Evolutionary conservation across 2,888 invertebrate genomes (phyloP), one percentile per base, ranked within the genome.

Genomic region (Latrodectus hesperus): DNA sequence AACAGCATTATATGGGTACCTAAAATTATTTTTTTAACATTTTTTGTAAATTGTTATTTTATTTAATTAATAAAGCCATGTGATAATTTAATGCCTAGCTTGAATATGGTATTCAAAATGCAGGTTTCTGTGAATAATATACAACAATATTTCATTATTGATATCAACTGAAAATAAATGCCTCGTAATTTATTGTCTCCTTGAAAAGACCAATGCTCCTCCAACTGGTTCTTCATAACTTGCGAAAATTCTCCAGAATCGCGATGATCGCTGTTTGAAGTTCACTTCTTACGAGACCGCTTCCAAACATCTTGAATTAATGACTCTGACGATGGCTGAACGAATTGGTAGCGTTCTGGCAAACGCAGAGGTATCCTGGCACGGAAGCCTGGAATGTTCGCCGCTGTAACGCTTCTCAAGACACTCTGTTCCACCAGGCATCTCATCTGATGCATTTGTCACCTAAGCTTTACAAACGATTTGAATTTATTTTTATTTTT

Each of bases 291-390:
- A 73, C 74, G 75, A 68, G 22, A 22, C 38, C 22, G 60, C 60
- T 16, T 60, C 60, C 60, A 12, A 60, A 60, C 10, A 60, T 12
- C 60, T 9, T 68, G 77, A 38, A 86, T 86, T 81, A 86, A 86
- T 86, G 86, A 86, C 71, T 76, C 65, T 64, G 86, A 86, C 86
- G 86, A 86, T 81, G 51, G 81, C 77, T 81, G 72, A 77, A 73
- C 86, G 86, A 86, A 86, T 86, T 86, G 81, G 86, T 81, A 81
- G 86, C 55, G 76, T 81, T 81, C 86, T 81, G 86, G 76, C 85
- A 75, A 74, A 70, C 17, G 53, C 52, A 67, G 75, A 81, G 86
- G 86, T 81, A 81, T 86, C 76, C 76, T 86, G 86, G 86, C 86
- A 86, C n/a, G 14, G 38, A 6, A 64, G 49, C 79, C 84, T 73